phyloP scores from a whole-genome alignment of 2,797 vertebrate species.

The Falco berigora region DNA sequence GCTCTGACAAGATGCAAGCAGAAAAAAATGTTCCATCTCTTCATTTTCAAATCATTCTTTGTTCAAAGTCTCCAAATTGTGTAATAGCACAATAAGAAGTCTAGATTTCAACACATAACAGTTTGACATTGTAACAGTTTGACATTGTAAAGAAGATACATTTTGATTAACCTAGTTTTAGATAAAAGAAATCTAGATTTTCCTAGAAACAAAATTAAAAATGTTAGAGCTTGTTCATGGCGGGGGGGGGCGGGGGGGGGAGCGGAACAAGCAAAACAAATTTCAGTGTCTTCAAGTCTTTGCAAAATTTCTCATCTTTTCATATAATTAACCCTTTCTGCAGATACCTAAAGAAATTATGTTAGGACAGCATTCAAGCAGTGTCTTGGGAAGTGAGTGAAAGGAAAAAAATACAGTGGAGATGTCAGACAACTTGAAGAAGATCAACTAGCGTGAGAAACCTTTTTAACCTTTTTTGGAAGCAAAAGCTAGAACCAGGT shows the following conservation, averaged over 20 bases:
- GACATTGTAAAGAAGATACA: background rate
- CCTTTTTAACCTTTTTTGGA: background rate
- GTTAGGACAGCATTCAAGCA: background rate
- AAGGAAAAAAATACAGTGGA: background rate
- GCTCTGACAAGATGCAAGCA: background rate
- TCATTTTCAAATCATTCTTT: background rate
- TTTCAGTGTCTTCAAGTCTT: background rate
- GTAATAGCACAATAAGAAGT: background rate
- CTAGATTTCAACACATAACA: background rate
- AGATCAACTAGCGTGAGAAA: background rate
- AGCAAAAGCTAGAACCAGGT: background rate
- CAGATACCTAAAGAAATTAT: background rate
- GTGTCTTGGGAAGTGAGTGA: background rate
- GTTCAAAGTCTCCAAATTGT: background rate
- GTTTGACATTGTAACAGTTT: background rate
- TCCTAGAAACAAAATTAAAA: background rate
- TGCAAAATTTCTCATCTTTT: background rate
- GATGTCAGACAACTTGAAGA: background rate
- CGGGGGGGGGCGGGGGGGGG: fast-evolving
- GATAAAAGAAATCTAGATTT: background rate
- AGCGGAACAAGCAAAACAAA: background rate
- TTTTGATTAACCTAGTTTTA: background rate
- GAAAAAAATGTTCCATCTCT: background rate
- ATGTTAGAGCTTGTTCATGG: background rate
- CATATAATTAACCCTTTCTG: background rate